A percentile compares a stretch with the other conserved stretches of the same genome.
These are phyloP conservation scores for Pogonus chalceus DNA, from an alignment of 1,140 invertebrate genomes.

Conservation along the genomic window DNA sequence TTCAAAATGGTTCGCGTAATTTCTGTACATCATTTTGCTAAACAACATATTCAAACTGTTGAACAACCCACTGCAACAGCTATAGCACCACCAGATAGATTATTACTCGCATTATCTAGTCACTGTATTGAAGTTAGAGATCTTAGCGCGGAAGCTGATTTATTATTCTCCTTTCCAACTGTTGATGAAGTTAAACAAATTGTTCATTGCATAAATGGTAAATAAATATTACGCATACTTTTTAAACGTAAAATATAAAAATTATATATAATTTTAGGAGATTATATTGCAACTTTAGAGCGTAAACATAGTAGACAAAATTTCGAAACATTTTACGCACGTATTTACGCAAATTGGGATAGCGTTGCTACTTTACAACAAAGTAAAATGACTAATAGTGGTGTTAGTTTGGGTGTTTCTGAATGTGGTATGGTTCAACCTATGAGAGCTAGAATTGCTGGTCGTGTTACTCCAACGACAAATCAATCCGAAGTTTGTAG, in stretches of 20 bases:
- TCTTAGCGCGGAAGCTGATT: conserved; percentile 35
- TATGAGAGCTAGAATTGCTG: conserved; percentile 59
- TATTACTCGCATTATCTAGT: conserved; percentile 44
- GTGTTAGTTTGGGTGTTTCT: conserved; percentile 29
- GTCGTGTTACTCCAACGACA: conserved; percentile 51
- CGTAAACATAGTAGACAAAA: conserved; percentile 45
- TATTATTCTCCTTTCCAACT: conserved; percentile 49
- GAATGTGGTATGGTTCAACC: conserved; percentile 42
- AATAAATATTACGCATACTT: conserved; percentile 15
- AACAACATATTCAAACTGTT: conserved; percentile 52
- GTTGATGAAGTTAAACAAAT: conserved; percentile 51
- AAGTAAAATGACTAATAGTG: conserved; percentile 32
- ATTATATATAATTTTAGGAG: conserved; percentile 32
- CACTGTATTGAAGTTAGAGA: conserved; percentile 54
- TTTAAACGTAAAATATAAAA: not conserved
- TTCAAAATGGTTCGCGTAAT: conserved; percentile 56
- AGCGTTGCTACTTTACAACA: conserved; percentile 31
- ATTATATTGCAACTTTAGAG: conserved; percentile 53
- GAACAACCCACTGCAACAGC: conserved; percentile 53
- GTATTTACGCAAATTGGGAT: conserved; percentile 57
- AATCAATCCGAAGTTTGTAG: conserved; percentile 42
- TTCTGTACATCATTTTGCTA: conserved; percentile 56
- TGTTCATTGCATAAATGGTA: conserved; percentile 46
- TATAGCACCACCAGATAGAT: conserved; percentile 42
- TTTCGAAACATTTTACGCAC: conserved; percentile 43